A percentile compares a stretch with the other conserved stretches of the same genome.
phyloP scores from a whole-genome alignment of 2,797 vertebrate genomes.

The Anabas testudineus region DNA sequence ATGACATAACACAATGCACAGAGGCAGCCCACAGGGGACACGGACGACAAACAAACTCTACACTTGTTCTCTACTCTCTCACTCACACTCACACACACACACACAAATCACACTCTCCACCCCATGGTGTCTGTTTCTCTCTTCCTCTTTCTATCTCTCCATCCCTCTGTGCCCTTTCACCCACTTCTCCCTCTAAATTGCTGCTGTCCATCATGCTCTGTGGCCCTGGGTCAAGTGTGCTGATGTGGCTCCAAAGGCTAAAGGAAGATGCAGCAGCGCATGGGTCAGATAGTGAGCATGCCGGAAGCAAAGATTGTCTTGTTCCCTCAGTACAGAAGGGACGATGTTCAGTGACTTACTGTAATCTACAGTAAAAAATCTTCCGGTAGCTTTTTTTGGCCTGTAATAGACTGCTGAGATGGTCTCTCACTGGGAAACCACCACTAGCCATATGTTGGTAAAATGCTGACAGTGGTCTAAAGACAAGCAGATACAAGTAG shows the following conservation, averaged over 20 bases:
- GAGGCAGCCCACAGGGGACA: slow-evolving; percentile 15
- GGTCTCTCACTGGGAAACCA: background rate
- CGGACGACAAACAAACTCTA: background rate
- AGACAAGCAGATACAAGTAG: no score
- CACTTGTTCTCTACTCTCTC: slow-evolving; percentile 1
- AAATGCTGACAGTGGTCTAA: background rate
- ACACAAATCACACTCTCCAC: slow-evolving; percentile 1
- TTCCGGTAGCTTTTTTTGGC: background rate
- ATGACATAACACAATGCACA: slow-evolving; percentile 39
- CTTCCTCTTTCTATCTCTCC: background rate
- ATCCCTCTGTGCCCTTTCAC: slow-evolving; percentile 43
- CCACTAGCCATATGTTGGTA: background rate
- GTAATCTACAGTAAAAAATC: slow-evolving; percentile 7
- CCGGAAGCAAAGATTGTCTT: background rate
- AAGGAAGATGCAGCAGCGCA: slow-evolving; percentile 8
- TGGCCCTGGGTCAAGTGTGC: background rate
- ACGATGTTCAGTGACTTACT: slow-evolving; percentile 1
- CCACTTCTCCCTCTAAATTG: slow-evolving; percentile 42
- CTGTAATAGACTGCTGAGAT: background rate
- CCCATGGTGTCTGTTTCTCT: background rate
- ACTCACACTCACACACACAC: slow-evolving; percentile 1
- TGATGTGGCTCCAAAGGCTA: slow-evolving; percentile 36
- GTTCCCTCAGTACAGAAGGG: slow-evolving; percentile 2
- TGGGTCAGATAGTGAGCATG: slow-evolving; percentile 25
- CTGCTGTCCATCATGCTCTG: slow-evolving; percentile 42